Evolutionary conservation across 2,113 vertebrate genomes (phyloP), one percentile per base, ranked within the genome.

Genomic region (Megaceryle torquata): DNA sequence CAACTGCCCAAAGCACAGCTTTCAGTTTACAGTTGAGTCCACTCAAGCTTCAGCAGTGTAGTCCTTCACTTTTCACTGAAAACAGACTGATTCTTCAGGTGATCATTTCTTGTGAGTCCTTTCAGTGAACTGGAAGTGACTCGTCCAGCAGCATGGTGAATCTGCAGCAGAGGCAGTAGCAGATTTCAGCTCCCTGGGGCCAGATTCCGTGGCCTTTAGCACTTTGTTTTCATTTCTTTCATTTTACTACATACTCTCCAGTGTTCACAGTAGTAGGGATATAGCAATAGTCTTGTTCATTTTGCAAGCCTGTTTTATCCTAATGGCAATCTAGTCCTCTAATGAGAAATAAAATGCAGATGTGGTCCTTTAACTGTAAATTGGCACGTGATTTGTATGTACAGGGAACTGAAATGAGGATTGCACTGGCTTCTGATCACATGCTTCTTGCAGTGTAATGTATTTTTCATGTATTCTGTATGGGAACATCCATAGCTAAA

Each of bases 361-460:
- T 67, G 64, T 86, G 61, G 44, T 87, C 69, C 57, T 93, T 77
- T 75, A 80, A 68, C 53, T 94, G 46, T 63, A 81, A 93, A 63
- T 70, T 92, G 76, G 31, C 81, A 81, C 3, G 4, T 82, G 82
- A 71, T 90, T 88, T 90, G 35, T 86, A 64, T 7, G 10, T 94
- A 51, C 20, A 64, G 46, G 72, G 72, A 70, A 22, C 51, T 67
- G 82, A 82, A 89, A 59, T 13, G 63, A 88, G 90, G 61, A 70
- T 88, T 92, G 31, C 35, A 13, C 29, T 57, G 53, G n/a, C 77
- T 96, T 86, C 88, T 95, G 94, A 88, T 91, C 94, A 82, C 68
- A 20, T 68, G 56, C 79, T 91, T 93, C 82, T 96, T 96, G 69
- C 67, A 92, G 48, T 44, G 78, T 93, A 56, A 92, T 92, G 69